Conservation (phyloP, 2,888 invertebrate species). For the Microctonus aethiopoides region DNA sequence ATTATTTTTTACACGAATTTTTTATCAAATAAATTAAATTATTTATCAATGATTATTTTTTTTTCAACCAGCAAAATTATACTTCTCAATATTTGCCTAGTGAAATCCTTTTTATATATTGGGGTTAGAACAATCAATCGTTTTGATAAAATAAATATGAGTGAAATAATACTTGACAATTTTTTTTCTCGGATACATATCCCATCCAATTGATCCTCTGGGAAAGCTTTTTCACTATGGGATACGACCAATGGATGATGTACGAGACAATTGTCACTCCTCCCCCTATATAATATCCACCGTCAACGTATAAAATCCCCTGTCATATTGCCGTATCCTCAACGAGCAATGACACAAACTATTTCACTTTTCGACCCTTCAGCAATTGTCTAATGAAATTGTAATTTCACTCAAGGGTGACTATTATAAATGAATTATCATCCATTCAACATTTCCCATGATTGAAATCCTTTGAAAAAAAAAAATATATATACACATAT, state of each 20-base stretch:
- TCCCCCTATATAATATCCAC: constrained; percentile 22
- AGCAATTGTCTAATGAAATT: constrained; percentile 49
- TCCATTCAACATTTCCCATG: background rate
- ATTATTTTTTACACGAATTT: background rate
- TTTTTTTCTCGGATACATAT: background rate
- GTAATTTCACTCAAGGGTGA: constrained; percentile 50
- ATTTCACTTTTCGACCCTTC: constrained; percentile 45
- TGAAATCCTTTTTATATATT: background rate
- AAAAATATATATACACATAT: too few relatives aligned
- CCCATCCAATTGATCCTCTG: background rate
- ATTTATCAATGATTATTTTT: background rate
- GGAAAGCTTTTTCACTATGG: background rate
- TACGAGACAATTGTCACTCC: constrained; percentile 38
- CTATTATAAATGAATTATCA: constrained; percentile 29
- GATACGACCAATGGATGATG: constrained; percentile 25
- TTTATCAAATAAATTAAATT: background rate
- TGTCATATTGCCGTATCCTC: constrained; percentile 42
- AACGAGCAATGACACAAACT: constrained; percentile 45
- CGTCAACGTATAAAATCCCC: constrained; percentile 39
- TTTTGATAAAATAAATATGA: background rate
- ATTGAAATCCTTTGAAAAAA: background rate
- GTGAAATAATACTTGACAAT: background rate
- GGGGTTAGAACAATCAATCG: background rate
- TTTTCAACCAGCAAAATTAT: background rate
- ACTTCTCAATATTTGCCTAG: background rate